phyloP scores from a whole-genome alignment of 2,888 invertebrate genomes.

The Cantharis flavilabris region DNA sequence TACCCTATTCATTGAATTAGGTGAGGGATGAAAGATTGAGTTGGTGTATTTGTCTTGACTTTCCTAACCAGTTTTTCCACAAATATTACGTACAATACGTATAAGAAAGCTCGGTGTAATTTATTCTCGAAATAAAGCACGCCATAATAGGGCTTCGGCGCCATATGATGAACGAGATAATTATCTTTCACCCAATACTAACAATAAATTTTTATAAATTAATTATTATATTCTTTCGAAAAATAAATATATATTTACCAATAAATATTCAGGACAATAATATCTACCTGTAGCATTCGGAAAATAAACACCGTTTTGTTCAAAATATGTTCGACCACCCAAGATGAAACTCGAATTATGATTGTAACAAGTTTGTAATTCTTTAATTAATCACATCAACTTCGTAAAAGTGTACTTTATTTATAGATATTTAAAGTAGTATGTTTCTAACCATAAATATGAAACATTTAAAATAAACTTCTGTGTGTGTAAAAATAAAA shows the following conservation, averaged over 20 bases:
- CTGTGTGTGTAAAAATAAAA: not conserved
- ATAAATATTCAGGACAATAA: not conserved
- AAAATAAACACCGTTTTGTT: not conserved
- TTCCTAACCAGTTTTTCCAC: slow-evolving; percentile 14
- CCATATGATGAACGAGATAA: not conserved
- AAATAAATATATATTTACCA: not conserved
- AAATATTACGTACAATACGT: slow-evolving; percentile 16
- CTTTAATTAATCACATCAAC: slow-evolving; percentile 21
- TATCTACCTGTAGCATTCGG: not conserved
- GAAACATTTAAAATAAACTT: not conserved
- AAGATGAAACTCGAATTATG: not conserved
- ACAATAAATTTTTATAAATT: not conserved
- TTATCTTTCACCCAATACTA: not conserved
- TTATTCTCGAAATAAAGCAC: slow-evolving; percentile 4
- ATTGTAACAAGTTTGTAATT: slow-evolving; percentile 22
- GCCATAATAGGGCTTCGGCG: slow-evolving; percentile 5
- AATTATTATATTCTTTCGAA: not conserved
- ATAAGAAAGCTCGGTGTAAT: slow-evolving; percentile 13
- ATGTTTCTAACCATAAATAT: not conserved
- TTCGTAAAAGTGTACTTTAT: not conserved
- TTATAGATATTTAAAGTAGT: not conserved
- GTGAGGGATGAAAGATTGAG: slow-evolving; percentile 27
- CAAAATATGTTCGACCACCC: not conserved
- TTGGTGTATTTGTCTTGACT: slow-evolving; percentile 20
- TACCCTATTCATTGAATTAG: slow-evolving; percentile 27